Evolutionary conservation across 2,113 vertebrate genomes (phyloP), one percentile per base, ranked within the genome.

Genomic region (Amia ocellicauda): DNA sequence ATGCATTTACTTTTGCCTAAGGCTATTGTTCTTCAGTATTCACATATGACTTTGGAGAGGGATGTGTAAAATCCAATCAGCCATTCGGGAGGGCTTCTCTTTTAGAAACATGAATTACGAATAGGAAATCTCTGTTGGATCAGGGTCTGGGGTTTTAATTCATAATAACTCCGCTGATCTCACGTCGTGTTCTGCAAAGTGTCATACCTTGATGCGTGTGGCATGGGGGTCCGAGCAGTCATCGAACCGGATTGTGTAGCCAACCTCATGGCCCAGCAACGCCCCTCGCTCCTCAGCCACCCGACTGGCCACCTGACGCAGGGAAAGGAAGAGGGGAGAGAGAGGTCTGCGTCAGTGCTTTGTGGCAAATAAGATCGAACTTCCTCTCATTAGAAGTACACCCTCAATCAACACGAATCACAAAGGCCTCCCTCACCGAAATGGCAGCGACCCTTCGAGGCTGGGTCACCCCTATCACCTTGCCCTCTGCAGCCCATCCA

Each of bases 191-290:
- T 16, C 16, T 28, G 26, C 14, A 29, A n/a, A 7, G 4, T 0
- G 2, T 16, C 22, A 28, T 83, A 99, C 96, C 94, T 99, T 99
- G 70, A 99, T 97, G 55, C 95, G 88, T 0, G 97, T 99, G 28
- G 93, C 87, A 7, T 94, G 91, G 0, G 91, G 88, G 70, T 97
- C 91, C 0, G 94, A 94, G 81, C 94, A 95, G 85, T 99, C 97
- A 2, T 99, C 97, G 65, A 99, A 99, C 3, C 96, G 91, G 78
- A 99, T 98, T 55, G 92, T 97, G 67, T 99, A 99, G 52, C 97
- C 97, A 76, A 99, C 94, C 72, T 99, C 97, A 0, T 99, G 96
- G 3, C 97, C 97, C 69, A 99, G 68, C 60, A 95, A 78, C 0
- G 95, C 94, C 0, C 96, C 94, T 17, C 95, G 89, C 60, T 99